Percentiles rank a stretch among this genome's conserved stretches.
These are phyloP conservation scores for Capitella teleta DNA, from an alignment of 1,140 invertebrate species.

Conservation along the genomic window DNA sequence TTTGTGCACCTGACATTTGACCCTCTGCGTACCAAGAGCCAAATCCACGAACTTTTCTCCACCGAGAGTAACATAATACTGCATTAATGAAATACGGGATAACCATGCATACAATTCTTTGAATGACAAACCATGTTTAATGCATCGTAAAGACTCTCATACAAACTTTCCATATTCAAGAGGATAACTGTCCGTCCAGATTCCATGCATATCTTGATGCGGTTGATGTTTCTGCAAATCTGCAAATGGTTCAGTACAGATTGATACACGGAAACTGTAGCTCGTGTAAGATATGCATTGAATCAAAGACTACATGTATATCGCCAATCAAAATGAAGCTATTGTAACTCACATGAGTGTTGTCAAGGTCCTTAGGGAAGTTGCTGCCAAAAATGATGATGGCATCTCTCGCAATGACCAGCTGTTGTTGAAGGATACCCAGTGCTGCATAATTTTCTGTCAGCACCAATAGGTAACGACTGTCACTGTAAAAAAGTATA, in stretches of 20 bases:
- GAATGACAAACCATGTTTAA: slow-evolving; percentile 26
- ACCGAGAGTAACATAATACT: slow-evolving; percentile 34
- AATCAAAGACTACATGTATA: no score
- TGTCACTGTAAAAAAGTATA: slow-evolving; percentile 31
- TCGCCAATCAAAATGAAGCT: no score
- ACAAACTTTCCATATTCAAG: slow-evolving; percentile 34
- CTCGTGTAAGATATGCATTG: no score
- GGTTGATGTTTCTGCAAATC: slow-evolving; percentile 37
- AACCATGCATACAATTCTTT: no score
- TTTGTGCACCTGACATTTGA: slow-evolving; percentile 33
- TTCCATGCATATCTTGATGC: slow-evolving; percentile 40
- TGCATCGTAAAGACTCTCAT: slow-evolving; percentile 39
- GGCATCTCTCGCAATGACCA: slow-evolving; percentile 17
- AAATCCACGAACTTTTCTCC: slow-evolving; percentile 34
- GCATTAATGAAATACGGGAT: slow-evolving; percentile 10
- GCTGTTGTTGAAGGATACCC: slow-evolving; percentile 24
- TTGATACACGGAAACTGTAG: no score
- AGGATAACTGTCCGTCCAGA: slow-evolving; percentile 33
- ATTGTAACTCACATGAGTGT: slow-evolving; percentile 28
- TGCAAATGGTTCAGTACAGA: no score
- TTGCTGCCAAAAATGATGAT: slow-evolving; percentile 34
- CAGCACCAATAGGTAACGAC: slow-evolving; percentile 29
- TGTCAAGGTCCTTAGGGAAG: slow-evolving; percentile 34
- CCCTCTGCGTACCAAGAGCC: slow-evolving; percentile 35
- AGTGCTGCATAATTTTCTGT: slow-evolving; percentile 33